phyloP scores from a whole-genome alignment of 1,140 invertebrate species.

The Drosophila eugracilis region DNA sequence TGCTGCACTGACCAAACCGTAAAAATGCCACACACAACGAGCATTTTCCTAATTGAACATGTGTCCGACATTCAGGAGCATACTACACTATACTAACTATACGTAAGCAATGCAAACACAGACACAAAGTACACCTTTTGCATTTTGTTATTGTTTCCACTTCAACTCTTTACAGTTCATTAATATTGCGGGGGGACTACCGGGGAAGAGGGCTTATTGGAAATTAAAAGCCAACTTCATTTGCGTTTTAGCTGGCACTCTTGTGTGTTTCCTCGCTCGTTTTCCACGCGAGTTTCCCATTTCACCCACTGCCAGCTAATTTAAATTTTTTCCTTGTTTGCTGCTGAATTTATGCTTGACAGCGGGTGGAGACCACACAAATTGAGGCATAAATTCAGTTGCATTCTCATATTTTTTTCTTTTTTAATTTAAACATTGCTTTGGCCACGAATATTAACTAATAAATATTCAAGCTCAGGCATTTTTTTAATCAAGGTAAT shows the following conservation, averaged over 20 bases:
- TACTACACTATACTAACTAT: not conserved
- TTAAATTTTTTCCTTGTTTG: conserved; percentile 54
- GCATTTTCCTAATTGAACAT: conserved; percentile 71
- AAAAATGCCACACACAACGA: conserved; percentile 40
- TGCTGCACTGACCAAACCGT: conserved; percentile 28
- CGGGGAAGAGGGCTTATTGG: conserved; percentile 46
- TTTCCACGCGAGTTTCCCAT: conserved; percentile 18
- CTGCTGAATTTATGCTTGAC: conserved; percentile 58
- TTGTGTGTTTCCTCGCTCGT: conserved; percentile 8
- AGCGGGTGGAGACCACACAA: conserved; percentile 45
- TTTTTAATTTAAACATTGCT: conserved; percentile 66
- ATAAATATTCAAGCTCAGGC: conserved; percentile 30
- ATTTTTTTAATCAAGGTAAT: conserved; percentile 2
- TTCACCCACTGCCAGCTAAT: conserved; percentile 35
- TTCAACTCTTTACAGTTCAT: conserved; percentile 61
- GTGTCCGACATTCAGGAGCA: conserved; percentile 46
- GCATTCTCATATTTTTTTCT: conserved; percentile 16
- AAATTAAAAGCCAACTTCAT: conserved; percentile 68
- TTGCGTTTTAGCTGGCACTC: conserved; percentile 8
- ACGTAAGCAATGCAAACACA: conserved; percentile 3
- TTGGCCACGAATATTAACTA: conserved; percentile 25
- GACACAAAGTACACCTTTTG: conserved; percentile 20
- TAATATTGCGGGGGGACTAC: conserved; percentile 55
- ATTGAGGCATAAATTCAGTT: conserved; percentile 68
- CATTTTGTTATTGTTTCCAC: conserved; percentile 10